Conservation (phyloP, 2,888 invertebrate genomes). For the Labia minor region DNA sequence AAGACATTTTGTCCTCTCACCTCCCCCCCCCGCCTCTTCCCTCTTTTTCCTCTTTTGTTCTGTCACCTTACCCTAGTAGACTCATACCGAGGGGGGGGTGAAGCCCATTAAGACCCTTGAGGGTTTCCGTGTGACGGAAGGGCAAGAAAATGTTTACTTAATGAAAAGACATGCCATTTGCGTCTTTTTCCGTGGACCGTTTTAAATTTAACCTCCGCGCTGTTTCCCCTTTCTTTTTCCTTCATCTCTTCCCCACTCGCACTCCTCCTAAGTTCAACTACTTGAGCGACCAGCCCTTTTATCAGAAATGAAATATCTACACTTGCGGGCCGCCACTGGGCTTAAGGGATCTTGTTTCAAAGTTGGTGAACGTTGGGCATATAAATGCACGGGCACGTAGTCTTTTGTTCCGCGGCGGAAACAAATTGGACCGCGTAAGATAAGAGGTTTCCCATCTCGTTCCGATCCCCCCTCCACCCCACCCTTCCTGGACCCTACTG, state of each 20-base stretch:
- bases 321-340: not conserved
- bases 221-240: too few relatives aligned
- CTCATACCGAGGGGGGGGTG: too few relatives aligned
- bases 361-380: not conserved
- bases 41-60: not conserved
- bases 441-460: not conserved
- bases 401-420: slow-evolving; percentile 13
- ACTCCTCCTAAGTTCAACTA: too few relatives aligned
- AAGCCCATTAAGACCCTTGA: too few relatives aligned
- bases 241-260: too few relatives aligned
- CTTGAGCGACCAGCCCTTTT: not conserved
- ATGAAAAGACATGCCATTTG: not conserved
- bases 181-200: not conserved
- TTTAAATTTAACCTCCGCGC: not conserved
- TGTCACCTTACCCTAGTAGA: slow-evolving; percentile 3
- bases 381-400: not conserved
- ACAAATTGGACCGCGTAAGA: slow-evolving; percentile 1
- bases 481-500: too few relatives aligned
- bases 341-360: slow-evolving; percentile 5
- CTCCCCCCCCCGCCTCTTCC: not conserved
- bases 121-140: too few relatives aligned
- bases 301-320: slow-evolving; percentile 6
- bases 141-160: not conserved
- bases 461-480: not conserved
- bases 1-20: too few relatives aligned